Base-by-base conservation (phyloP, 2,113 vertebrate species). In the Oncorhynchus kisutch region DNA sequence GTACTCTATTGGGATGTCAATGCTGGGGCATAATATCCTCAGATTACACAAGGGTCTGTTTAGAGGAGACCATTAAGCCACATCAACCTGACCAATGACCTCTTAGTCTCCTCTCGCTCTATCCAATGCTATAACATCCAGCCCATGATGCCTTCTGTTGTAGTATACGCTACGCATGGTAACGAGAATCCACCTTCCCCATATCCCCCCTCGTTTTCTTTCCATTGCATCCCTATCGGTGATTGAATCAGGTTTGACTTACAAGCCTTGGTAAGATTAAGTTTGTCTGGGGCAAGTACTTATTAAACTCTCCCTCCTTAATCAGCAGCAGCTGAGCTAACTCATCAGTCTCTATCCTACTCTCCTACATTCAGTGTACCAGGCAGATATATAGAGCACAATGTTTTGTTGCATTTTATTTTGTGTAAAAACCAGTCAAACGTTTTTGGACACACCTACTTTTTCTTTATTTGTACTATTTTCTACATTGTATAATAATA, bases 61-160 rank as follows among this genome's bases (percentile, higher is more conserved):
- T 85, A 83, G 67, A 73, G 72, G 82, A 65, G 74, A 87, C 80
- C 79, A 82, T 91, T 89, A 80, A 80, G 74, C 14, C 74, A 76
- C 84, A 80, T 79, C 81, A 75, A 81, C 77, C 74, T 75, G 14
- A 1, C 29, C 16, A 51, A 51, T 51, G 12, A 51, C 14, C 49
- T 66, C 12, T 39, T 64, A n/a, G n/a, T 18, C 59, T 60, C 59
- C 59, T 60, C 59, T 62, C 4, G n/a, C 60, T 24, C 59, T 34
- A 34, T 7, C 34, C 34, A 34, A 34, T 34, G 34, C 6, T 27
- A 27, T 7, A 34, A 34, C 34, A 34, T 34, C 48, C 48, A 51
- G 48, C 49, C 14, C 49, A 16, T 51, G 12, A 12, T 51, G 49
- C 49, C 49, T 51, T 12, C 14, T 12, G 49, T 16, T 16, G 49